Evolutionary conservation across 2,113 vertebrate species (phyloP).

Genomic region (Anolis carolinensis): DNA sequence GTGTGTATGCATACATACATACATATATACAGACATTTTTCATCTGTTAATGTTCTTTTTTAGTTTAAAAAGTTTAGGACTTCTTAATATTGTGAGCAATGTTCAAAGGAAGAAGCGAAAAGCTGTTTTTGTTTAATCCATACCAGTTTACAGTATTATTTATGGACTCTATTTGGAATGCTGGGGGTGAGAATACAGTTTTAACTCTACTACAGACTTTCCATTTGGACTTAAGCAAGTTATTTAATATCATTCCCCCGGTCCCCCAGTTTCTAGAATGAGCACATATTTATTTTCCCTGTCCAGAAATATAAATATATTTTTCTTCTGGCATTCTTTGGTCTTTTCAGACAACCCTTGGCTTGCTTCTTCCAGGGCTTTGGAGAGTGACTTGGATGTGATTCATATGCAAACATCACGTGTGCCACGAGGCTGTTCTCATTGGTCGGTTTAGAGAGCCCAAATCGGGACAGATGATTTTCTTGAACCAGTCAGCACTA

Average conservation of each 20-base stretch:
- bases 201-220: not conserved
- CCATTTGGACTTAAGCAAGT: not conserved
- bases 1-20: not conserved
- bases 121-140: too few species aligned
- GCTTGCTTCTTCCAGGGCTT: slow-evolving; percentile 5
- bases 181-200: not conserved
- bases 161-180: not conserved
- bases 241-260: not conserved
- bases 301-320: too few species aligned
- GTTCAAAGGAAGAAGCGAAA: slow-evolving; percentile 2
- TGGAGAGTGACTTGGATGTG: slow-evolving; percentile 24
- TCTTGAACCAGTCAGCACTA: slow-evolving; percentile 41
- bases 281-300: too few species aligned
- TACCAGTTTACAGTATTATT: not conserved
- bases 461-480: slow-evolving; percentile 56
- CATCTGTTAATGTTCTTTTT: not conserved
- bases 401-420: slow-evolving; percentile 53
- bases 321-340: not conserved
- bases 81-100: slow-evolving; percentile 16
- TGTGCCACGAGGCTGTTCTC: slow-evolving; percentile 45
- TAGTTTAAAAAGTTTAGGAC: not conserved
- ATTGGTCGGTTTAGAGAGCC: slow-evolving; percentile 57
- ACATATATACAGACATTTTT: not conserved
- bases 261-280: rapidly evolving
- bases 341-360: too few species aligned